Base-by-base conservation (phyloP, 2,888 invertebrate species). In the Drosophila paranaensis region DNA sequence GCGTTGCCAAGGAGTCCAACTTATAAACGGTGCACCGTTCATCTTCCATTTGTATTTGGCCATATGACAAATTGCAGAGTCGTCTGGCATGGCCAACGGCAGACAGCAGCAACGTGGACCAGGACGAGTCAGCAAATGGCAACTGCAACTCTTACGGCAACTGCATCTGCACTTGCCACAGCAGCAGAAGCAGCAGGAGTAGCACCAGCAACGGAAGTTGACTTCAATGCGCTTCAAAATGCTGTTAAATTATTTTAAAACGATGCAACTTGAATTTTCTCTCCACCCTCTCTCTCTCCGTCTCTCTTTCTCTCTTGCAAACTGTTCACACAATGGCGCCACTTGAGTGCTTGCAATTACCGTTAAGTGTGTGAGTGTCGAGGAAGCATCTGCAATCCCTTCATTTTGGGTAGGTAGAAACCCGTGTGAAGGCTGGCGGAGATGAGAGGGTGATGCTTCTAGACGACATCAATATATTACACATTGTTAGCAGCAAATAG, bases 241-340 rank as follows among this genome's bases (percentile, higher is more conserved):
- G 90, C 90, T 90, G 87, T 87, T 90, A 88, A 87, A 87, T 87
- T 87, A 87, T 87, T 87, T 87, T 88, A 88, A 87, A 87, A 90
- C 70, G 86, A 81, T 88, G 74, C 82, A 77, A 69, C 70, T 78
- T 68, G 67, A 67, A 69, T 60, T 50, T 58, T 10, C 46, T 42
- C 30, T 27, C 46, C 50, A 39, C 16, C 45, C 11, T 11, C 20
- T 6, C 43, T 2, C 2, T 9, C n/a, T 42, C 42, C 16, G n/a
- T 16, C 42, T 10, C 48, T n/a, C n/a, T 25, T 8, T 27, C 67
- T 27, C 9, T 2, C 43, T 43, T 33, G 27, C 58, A 69, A 50
- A 39, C 54, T 40, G 56, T 60, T 72, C 67, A 77, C 60, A 81
- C 89, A 85, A 85, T 85, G 77, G 82, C 80, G 74, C 72, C 82